phyloP scores from a whole-genome alignment of 2,797 vertebrate genomes.

The Acipenser oxyrinchus region DNA sequence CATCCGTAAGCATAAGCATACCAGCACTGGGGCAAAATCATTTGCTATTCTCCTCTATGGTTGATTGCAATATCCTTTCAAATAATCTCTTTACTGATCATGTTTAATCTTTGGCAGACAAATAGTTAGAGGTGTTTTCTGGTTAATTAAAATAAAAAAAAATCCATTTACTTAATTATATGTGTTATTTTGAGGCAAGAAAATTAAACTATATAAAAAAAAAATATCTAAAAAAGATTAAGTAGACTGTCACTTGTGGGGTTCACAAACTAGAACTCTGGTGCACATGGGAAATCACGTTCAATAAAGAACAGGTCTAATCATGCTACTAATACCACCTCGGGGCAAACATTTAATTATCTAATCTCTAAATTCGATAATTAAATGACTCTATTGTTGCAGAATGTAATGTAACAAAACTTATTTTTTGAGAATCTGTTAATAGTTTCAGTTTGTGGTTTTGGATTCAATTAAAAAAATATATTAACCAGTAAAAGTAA shows the following conservation, averaged over 20 bases:
- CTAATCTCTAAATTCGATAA: slow-evolving; percentile 8
- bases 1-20: too few species aligned
- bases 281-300: neutral
- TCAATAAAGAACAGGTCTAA: neutral
- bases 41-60: too few species aligned
- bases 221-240: neutral
- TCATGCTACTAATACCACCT: neutral
- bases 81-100: too few species aligned
- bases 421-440: slow-evolving; percentile 16
- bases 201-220: neutral
- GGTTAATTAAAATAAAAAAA: neutral
- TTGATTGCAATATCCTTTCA: too few species aligned
- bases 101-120: too few species aligned
- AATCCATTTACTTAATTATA: neutral
- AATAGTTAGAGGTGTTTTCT: neutral
- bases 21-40: too few species aligned
- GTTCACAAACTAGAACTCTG: neutral
- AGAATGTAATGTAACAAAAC: slow-evolving; percentile 10
- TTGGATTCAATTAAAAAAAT: slow-evolving; percentile 3
- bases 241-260: neutral
- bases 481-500: too few species aligned
- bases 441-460: slow-evolving; percentile 14
- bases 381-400: slow-evolving; percentile 14
- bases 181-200: neutral
- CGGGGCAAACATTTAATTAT: neutral